Conservation (phyloP, 2,888 invertebrate species). For the Trissonchulus latispiculum region DNA sequence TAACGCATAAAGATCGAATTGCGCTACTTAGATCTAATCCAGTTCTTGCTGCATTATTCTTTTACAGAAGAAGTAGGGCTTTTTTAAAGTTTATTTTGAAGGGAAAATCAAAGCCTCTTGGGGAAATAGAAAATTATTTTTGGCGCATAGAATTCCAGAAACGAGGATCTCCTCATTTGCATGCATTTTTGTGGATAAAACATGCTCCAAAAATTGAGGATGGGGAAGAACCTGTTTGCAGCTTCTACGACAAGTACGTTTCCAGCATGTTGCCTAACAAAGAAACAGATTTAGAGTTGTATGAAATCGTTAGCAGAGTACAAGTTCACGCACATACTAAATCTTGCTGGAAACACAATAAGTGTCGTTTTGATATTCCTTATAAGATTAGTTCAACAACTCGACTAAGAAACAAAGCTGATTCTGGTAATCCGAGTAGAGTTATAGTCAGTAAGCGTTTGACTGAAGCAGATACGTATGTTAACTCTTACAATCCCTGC, state of each 20-base stretch:
- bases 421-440: background rate
- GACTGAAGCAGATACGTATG: background rate
- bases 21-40: background rate
- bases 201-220: background rate
- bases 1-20: no score
- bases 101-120: background rate
- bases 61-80: background rate
- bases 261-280: no score
- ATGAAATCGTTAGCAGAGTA: background rate
- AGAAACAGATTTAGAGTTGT: background rate
- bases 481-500: background rate
- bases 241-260: background rate
- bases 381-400: background rate
- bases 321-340: background rate
- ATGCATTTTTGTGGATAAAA: background rate
- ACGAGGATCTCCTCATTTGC: background rate
- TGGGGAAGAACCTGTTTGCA: no score
- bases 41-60: background rate
- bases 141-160: background rate
- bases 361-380: background rate
- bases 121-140: background rate
- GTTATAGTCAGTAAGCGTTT: background rate
- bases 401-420: background rate
- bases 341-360: no score
- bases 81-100: background rate